A percentile compares a stretch with the other conserved stretches of the same genome.
Evolutionary conservation across 2,113 vertebrate genomes (phyloP).

Genomic region (Psilopsiagon aymara): DNA sequence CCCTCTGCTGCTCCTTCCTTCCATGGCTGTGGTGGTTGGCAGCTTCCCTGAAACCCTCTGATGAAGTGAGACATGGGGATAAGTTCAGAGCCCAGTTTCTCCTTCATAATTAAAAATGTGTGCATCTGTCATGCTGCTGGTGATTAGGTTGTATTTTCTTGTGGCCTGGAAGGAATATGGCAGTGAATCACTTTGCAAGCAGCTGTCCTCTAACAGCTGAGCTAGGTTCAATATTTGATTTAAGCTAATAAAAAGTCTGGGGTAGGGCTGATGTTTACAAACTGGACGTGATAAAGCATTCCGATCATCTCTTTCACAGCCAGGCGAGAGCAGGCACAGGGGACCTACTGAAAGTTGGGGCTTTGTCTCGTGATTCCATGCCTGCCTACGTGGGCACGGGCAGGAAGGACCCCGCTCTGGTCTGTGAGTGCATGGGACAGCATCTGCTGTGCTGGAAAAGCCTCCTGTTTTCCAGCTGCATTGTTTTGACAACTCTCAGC

Average conservation of each 20-base stretch:
- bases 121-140: constrained; percentile 46
- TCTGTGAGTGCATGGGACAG: fast-evolving
- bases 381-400: not conserved
- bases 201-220: constrained; percentile 61
- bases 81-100: constrained; percentile 63
- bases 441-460: not conserved
- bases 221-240: constrained; percentile 64
- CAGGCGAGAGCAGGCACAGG: not conserved
- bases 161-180: constrained; percentile 47
- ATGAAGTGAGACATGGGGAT: constrained; percentile 22
- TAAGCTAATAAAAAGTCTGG: constrained; percentile 56
- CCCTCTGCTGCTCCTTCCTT: not conserved
- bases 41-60: constrained; percentile 17
- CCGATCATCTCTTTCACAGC: constrained; percentile 6
- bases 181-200: constrained; percentile 52
- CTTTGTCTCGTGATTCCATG: not conserved
- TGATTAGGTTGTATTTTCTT: constrained; percentile 65
- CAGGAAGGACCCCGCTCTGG: fast-evolving
- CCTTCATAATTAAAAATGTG: constrained; percentile 55
- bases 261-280: constrained; percentile 45
- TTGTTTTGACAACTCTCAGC: not conserved
- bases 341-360: not conserved
- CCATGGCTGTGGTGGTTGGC: not conserved
- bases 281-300: constrained; percentile 47
- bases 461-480: not conserved